Evolutionary conservation across 1,140 invertebrate genomes (phyloP).

Genomic region (Drosophila littoralis): DNA sequence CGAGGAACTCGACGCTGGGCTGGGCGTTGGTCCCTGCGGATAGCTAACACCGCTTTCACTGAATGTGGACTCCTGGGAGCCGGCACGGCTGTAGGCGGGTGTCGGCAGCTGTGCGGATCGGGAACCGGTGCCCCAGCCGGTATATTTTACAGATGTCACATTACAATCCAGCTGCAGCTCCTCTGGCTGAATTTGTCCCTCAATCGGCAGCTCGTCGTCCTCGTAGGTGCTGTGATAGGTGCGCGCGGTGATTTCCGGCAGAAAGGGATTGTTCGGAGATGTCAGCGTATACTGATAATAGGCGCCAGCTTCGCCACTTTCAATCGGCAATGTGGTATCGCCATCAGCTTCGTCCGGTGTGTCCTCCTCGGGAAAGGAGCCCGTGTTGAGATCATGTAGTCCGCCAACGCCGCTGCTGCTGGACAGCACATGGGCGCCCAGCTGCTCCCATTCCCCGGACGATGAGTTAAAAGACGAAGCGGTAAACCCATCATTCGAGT

Average conservation of each 20-base stretch:
- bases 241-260: slow-evolving; percentile 79
- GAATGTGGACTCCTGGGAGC: slow-evolving; percentile 76
- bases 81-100: slow-evolving; percentile 71
- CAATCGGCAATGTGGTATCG: slow-evolving; percentile 45
- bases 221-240: slow-evolving; percentile 77
- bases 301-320: slow-evolving; percentile 49
- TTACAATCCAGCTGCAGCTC: slow-evolving; percentile 61
- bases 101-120: slow-evolving; percentile 71
- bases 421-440: slow-evolving; percentile 58
- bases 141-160: slow-evolving; percentile 58
- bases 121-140: slow-evolving; percentile 24
- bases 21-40: slow-evolving; percentile 60
- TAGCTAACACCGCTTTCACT: slow-evolving; percentile 59
- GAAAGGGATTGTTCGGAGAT: slow-evolving; percentile 81
- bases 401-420: slow-evolving; percentile 53
- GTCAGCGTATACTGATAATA: slow-evolving; percentile 82
- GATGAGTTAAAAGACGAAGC: slow-evolving; percentile 79
- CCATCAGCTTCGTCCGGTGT: slow-evolving; percentile 57
- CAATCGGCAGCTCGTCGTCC: slow-evolving; percentile 45
- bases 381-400: slow-evolving; percentile 58
- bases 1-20: slow-evolving; percentile 66
- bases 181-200: slow-evolving; percentile 26
- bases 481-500: slow-evolving; percentile 80
- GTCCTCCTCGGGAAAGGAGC: slow-evolving; percentile 68
- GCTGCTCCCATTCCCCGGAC: slow-evolving; percentile 79